phyloP scores from a whole-genome alignment of 2,113 vertebrate genomes.

The Triplophysa tibetana region DNA sequence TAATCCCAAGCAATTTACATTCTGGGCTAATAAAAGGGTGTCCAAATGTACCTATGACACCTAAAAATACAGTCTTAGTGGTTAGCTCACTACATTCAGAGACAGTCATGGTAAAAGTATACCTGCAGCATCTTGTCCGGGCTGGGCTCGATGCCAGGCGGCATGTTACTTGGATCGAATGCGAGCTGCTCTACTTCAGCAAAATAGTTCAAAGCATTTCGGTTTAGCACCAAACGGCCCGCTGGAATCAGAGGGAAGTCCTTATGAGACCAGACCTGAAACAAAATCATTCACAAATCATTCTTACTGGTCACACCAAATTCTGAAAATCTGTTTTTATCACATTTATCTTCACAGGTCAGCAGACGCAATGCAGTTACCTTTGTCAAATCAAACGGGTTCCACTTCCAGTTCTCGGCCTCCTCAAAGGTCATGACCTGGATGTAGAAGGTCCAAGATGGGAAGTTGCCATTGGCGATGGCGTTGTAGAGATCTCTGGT shows the following conservation, averaged over 20 bases:
- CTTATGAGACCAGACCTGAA: constrained; percentile 89
- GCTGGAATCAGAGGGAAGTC: constrained; percentile 93
- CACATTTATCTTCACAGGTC: not conserved
- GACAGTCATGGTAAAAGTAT: not conserved
- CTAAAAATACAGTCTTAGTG: no score
- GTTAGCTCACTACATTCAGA: no score
- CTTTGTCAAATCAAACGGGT: constrained; percentile 96
- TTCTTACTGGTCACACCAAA: no score
- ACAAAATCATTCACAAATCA: not conserved
- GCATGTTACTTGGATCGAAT: constrained; percentile 97
- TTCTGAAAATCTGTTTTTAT: no score
- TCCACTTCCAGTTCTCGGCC: constrained; percentile 85
- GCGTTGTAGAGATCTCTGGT: constrained; percentile 87
- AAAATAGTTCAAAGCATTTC: constrained; percentile 94
- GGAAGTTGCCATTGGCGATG: constrained; percentile 84
- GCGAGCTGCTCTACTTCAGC: constrained; percentile 93
- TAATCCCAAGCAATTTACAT: not conserved
- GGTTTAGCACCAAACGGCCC: constrained; percentile 90
- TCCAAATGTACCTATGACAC: no score
- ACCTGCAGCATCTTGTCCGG: constrained; percentile 99
- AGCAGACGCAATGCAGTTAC: constrained; percentile 59
- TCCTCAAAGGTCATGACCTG: constrained; percentile 96
- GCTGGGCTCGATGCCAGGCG: constrained; percentile 90
- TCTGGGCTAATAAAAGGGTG: no score
- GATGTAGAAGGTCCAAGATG: constrained; percentile 91